Conservation (phyloP, 1,140 invertebrate species). For the Bradynema listronoti region DNA sequence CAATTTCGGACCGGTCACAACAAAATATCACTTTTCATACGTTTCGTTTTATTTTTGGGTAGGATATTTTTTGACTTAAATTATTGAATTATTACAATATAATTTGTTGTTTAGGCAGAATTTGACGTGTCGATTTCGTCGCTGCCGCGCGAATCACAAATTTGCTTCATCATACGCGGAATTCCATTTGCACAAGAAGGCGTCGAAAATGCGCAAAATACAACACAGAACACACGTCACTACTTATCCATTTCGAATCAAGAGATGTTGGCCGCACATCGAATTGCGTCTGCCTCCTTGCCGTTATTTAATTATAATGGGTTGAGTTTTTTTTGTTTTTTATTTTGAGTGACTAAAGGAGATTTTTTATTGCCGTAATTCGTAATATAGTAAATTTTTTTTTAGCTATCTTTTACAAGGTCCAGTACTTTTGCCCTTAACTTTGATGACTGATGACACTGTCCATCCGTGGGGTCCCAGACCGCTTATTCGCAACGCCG, state of each 20-base stretch:
- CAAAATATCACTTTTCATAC: conserved; percentile 24
- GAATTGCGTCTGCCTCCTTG: conserved; percentile 24
- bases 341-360: too few species aligned
- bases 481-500: conserved; percentile 24
- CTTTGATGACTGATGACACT: conserved; percentile 13
- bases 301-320: conserved; percentile 32
- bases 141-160: conserved; percentile 27
- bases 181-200: conserved; percentile 11
- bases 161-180: conserved; percentile 29
- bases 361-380: too few species aligned
- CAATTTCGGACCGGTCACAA: neutral
- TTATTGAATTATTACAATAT: conserved; percentile 1
- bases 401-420: conserved; percentile 41
- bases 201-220: neutral
- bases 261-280: conserved; percentile 16
- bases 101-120: conserved; percentile 18
- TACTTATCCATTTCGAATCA: too few species aligned
- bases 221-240: conserved; percentile 5
- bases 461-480: conserved; percentile 41
- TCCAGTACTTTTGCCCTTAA: conserved; percentile 32
- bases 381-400: too few species aligned
- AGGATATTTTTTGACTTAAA: neutral
- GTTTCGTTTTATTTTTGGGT: conserved; percentile 31
- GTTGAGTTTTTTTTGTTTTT: conserved; percentile 17
- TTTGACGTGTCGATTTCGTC: conserved; percentile 25